A percentile compares a stretch with the other conserved stretches of the same genome.
phyloP scores from a whole-genome alignment of 2,113 vertebrate genomes.

The Callipepla californica region DNA sequence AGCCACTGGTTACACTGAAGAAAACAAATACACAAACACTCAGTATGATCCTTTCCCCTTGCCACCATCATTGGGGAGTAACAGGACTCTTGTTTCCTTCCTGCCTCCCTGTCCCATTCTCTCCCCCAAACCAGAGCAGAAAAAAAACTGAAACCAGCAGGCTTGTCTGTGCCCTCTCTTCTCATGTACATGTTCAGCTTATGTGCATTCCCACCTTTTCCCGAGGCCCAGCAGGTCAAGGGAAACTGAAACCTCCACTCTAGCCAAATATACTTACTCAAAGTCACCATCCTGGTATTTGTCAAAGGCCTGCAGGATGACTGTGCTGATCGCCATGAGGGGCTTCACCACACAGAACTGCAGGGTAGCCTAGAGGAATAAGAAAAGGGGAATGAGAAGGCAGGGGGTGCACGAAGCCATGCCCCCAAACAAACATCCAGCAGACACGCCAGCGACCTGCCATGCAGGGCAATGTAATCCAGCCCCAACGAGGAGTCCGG shows the following conservation, averaged over 20 bases:
- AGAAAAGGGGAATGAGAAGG: background rate
- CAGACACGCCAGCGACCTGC: background rate
- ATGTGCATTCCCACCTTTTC: background rate
- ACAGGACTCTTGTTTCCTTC: background rate
- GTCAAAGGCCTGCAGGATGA: conserved; percentile 92
- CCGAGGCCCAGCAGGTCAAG: background rate
- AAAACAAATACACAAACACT: background rate
- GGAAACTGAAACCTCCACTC: background rate
- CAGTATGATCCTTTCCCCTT: background rate
- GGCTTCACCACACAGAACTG: conserved; percentile 98
- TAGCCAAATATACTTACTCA: conserved; percentile 82
- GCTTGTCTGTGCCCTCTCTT: background rate
- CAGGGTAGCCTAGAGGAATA: conserved; percentile 85
- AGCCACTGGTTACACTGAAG: conserved; percentile 89
- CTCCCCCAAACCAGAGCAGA: rapidly evolving
- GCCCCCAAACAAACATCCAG: background rate
- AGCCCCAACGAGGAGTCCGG: background rate
- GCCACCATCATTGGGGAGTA: background rate
- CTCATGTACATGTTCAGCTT: background rate
- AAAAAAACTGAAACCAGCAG: background rate
- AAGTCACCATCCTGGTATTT: conserved; percentile 98
- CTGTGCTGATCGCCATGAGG: conserved; percentile 92
- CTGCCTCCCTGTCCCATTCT: background rate
- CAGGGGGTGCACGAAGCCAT: background rate
- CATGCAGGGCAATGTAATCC: background rate